These are phyloP conservation scores for Microhierax caerulescens DNA, from an alignment of 2,797 vertebrate species.

Conservation along the genomic window DNA sequence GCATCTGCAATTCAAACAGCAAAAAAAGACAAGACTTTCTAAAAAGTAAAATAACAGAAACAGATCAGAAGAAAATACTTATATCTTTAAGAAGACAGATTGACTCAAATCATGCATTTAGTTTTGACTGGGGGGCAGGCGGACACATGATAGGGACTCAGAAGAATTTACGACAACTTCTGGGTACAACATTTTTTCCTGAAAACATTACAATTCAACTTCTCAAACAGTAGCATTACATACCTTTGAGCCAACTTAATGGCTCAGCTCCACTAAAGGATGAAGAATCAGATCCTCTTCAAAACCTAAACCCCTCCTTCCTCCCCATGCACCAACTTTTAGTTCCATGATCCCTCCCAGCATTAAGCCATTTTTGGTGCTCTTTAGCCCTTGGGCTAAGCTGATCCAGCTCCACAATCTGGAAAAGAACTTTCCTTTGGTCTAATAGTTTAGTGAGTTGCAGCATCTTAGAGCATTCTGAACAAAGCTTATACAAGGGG, in stretches of 20 bases:
- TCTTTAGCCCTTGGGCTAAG: background rate
- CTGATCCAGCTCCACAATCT: background rate
- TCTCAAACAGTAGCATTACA: background rate
- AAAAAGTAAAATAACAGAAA: background rate
- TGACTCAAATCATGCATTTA: background rate
- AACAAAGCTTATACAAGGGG: background rate
- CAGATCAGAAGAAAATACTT: background rate
- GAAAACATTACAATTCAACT: background rate
- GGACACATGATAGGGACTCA: background rate
- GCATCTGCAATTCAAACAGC: conserved; percentile 35
- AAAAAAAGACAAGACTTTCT: background rate
- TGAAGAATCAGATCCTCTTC: background rate
- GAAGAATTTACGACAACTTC: background rate
- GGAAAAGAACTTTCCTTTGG: background rate
- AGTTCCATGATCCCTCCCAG: background rate
- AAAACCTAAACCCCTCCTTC: background rate
- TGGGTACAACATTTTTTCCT: background rate
- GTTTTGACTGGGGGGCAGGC: background rate
- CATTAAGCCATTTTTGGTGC: background rate
- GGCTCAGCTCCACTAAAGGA: background rate
- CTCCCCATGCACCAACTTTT: background rate
- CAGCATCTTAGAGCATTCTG: background rate
- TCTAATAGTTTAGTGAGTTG: background rate
- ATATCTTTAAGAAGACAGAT: background rate
- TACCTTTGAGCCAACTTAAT: background rate